Conservation (phyloP, 2,888 invertebrate genomes). For the Sepioteuthis lessoniana region DNA sequence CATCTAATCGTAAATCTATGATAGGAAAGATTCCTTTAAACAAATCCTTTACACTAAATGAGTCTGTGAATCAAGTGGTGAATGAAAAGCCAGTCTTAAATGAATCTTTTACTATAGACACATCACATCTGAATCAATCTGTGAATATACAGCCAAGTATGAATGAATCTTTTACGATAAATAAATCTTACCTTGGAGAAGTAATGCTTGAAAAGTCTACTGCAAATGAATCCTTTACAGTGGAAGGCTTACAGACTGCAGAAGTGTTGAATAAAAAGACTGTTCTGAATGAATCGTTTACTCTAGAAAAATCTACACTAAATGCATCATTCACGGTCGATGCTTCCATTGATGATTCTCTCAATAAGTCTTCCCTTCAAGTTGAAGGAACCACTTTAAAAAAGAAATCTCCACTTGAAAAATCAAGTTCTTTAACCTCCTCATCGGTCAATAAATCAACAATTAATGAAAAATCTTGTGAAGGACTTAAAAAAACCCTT, state of each 20-base stretch:
- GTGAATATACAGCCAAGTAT: background rate
- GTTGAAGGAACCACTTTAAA: background rate
- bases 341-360: background rate
- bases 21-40: background rate
- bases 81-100: background rate
- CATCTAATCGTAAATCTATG: background rate
- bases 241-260: background rate
- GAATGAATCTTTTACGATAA: slow-evolving; percentile 36
- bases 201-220: background rate
- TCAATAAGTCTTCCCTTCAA: background rate
- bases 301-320: background rate
- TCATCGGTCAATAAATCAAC: background rate
- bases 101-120: background rate
- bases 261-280: background rate
- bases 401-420: background rate
- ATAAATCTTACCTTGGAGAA: background rate
- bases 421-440: background rate
- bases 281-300: background rate
- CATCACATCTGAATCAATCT: background rate
- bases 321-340: background rate
- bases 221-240: background rate
- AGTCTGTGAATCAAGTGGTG: background rate
- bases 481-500: background rate
- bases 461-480: background rate
- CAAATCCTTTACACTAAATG: background rate